These are phyloP conservation scores for Thunnus maccoyii DNA, from an alignment of 2,113 vertebrate genomes.

Conservation along the genomic window DNA sequence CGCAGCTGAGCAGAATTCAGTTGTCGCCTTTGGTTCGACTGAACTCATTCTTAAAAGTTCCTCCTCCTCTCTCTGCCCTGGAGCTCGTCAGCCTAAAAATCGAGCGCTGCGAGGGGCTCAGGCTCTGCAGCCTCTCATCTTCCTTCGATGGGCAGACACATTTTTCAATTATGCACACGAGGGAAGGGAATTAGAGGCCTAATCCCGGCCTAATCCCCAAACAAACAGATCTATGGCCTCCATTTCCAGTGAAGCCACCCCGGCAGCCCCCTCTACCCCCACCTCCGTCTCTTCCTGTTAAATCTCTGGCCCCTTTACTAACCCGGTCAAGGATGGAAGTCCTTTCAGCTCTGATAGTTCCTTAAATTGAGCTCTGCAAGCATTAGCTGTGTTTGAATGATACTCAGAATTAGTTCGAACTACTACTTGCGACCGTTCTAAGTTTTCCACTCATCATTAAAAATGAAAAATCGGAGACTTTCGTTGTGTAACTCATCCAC, in stretches of 20 bases:
- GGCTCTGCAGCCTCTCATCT: constrained; percentile 46
- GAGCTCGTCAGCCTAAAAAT: constrained; percentile 29
- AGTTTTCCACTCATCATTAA: constrained; percentile 11
- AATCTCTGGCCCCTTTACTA: constrained; percentile 48
- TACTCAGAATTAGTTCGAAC: constrained; percentile 45
- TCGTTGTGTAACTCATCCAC: constrained; percentile 8
- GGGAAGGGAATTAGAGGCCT: constrained; percentile 77
- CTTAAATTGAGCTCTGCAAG: constrained; percentile 56
- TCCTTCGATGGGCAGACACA: constrained; percentile 64
- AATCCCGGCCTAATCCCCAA: constrained; percentile 81
- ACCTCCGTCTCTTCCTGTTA: constrained; percentile 45
- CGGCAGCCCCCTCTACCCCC: constrained; percentile 21
- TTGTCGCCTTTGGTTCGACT: constrained; percentile 31
- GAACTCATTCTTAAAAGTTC: constrained; percentile 56
- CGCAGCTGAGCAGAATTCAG: constrained; percentile 40
- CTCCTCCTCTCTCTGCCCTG: constrained; percentile 27
- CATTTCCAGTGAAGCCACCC: constrained; percentile 64
- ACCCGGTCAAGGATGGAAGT: constrained; percentile 52
- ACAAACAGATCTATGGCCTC: constrained; percentile 82
- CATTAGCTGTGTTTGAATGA: constrained; percentile 52
- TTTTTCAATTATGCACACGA: constrained; percentile 83
- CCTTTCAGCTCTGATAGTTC: constrained; percentile 56
- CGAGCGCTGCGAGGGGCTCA: constrained; percentile 39
- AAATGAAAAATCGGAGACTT: constrained; percentile 28
- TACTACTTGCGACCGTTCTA: constrained; percentile 13